Evolutionary conservation across 2,888 invertebrate species (phyloP).

Genomic region (Lasioglossum villosulum): DNA sequence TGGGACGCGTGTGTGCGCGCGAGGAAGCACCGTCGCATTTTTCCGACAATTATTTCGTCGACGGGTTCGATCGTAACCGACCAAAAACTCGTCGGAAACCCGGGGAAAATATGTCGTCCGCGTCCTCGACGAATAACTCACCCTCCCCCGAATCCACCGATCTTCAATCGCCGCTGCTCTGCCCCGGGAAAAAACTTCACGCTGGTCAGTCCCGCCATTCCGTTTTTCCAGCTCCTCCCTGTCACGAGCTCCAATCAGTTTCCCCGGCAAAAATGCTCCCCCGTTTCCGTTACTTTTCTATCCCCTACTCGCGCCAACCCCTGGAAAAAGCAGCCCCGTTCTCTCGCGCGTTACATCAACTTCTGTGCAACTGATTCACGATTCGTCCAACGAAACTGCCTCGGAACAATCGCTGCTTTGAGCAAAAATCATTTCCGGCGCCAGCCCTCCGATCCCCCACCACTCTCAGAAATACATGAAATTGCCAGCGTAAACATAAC

Average conservation of each 20-base stretch:
- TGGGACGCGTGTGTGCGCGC: not conserved
- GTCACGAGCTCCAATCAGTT: slow-evolving; percentile 31
- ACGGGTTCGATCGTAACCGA: not conserved
- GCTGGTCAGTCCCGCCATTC: slow-evolving; percentile 20
- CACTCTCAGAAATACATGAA: not conserved
- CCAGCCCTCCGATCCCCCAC: not conserved
- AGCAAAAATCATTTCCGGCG: not conserved
- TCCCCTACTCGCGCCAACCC: not conserved
- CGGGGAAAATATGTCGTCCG: slow-evolving; percentile 10
- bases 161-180: slow-evolving; percentile 3
- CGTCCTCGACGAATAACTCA: slow-evolving; percentile 16
- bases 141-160: slow-evolving; percentile 1
- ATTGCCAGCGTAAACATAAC: not conserved
- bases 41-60: not conserved
- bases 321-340: not conserved
- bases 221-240: slow-evolving; percentile 24
- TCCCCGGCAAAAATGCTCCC: slow-evolving; percentile 18
- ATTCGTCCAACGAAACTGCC: not conserved
- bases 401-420: not conserved
- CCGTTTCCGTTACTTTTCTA: not conserved
- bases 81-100: not conserved
- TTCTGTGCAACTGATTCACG: not conserved
- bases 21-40: not conserved
- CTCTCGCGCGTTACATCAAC: not conserved
- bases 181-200: slow-evolving; percentile 1